phyloP scores from a whole-genome alignment of 1,140 invertebrate genomes.

The Drosophila mojavensis region DNA sequence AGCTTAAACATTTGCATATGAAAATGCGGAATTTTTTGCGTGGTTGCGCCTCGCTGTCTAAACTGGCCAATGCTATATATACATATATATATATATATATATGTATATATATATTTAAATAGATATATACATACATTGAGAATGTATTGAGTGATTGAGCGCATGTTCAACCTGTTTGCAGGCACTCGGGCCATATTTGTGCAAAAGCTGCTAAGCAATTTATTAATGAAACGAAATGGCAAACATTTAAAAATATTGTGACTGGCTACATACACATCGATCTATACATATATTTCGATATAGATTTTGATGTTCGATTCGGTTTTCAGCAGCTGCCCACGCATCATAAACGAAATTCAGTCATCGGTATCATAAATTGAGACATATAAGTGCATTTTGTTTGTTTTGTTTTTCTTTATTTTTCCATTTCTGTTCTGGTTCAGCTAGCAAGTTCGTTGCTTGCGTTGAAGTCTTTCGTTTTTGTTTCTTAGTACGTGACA shows the following conservation, averaged over 20 bases:
- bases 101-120: no score
- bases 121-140: background rate
- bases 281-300: conserved; percentile 42
- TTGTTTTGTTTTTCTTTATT: conserved; percentile 7
- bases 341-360: conserved; percentile 54
- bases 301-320: conserved; percentile 36
- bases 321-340: conserved; percentile 46
- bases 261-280: conserved; percentile 3
- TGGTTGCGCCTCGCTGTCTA: conserved; percentile 53
- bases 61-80: conserved; percentile 21
- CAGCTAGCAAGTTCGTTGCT: conserved; percentile 56
- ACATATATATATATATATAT: no score
- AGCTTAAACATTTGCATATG: conserved; percentile 70
- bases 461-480: conserved; percentile 79
- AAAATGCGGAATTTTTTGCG: conserved; percentile 50
- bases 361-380: conserved; percentile 68
- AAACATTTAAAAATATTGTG: conserved; percentile 27
- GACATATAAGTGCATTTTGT: conserved; percentile 73
- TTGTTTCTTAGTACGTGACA: conserved; percentile 16
- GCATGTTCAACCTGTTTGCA: conserved; percentile 44
- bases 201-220: conserved; percentile 61
- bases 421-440: conserved; percentile 1
- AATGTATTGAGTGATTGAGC: conserved; percentile 13
- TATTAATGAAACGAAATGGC: conserved; percentile 68
- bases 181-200: conserved; percentile 63